These are phyloP conservation scores for Atta colombica DNA, from an alignment of 1,140 invertebrate genomes.

Conservation along the genomic window DNA sequence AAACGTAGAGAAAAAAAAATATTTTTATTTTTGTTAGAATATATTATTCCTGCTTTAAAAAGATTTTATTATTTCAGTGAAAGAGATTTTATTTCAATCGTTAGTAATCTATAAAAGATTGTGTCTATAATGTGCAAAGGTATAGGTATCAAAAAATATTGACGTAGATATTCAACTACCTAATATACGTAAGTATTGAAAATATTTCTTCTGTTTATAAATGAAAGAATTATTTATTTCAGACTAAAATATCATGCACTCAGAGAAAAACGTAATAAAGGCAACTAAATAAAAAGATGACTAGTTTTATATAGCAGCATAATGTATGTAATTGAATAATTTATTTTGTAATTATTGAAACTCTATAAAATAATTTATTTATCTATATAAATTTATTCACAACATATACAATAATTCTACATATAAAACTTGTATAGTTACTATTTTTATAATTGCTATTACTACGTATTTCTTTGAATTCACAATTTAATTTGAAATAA, in stretches of 20 bases:
- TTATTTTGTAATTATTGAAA: too few species aligned
- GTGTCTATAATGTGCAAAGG: neutral
- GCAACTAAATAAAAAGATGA: too few species aligned
- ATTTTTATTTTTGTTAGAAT: neutral
- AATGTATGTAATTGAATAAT: too few species aligned
- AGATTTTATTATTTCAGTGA: neutral
- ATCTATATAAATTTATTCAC: too few species aligned
- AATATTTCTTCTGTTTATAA: neutral
- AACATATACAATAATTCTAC: too few species aligned
- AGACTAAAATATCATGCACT: neutral
- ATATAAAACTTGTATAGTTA: neutral
- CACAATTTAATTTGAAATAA: conserved; percentile 4
- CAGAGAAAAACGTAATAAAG: too few species aligned
- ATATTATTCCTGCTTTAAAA: neutral
- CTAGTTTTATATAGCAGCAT: neutral
- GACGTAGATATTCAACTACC: neutral
- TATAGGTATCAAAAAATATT: neutral
- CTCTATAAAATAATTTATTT: too few species aligned
- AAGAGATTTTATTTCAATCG: neutral
- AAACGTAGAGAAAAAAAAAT: too few species aligned
- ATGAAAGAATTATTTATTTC: conserved; percentile 1
- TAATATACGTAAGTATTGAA: neutral
- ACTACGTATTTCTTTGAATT: too few species aligned
- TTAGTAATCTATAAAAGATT: neutral
- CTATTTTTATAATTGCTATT: too few species aligned